Conservation (phyloP, 2,113 vertebrate genomes). For the Tetrax tetrax region DNA sequence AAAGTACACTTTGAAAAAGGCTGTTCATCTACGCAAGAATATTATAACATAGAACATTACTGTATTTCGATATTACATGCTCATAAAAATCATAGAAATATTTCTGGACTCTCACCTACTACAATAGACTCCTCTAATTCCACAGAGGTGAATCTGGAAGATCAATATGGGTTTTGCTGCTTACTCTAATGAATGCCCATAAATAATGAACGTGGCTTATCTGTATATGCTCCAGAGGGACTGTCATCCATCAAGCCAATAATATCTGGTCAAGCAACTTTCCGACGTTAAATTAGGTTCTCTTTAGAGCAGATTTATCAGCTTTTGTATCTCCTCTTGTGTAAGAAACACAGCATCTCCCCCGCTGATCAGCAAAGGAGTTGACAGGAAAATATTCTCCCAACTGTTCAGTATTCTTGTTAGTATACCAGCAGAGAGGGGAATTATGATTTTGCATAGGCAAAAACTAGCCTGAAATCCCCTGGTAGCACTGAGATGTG, state of each 20-base stretch:
- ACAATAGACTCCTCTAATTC: background rate
- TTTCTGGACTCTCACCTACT: background rate
- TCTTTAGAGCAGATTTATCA: slow-evolving; percentile 13
- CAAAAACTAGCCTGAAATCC: background rate
- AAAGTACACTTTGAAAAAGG: background rate
- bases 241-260: slow-evolving; percentile 44
- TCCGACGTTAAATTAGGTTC: slow-evolving; percentile 17
- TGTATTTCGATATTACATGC: background rate
- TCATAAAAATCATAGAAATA: background rate
- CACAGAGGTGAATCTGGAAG: background rate
- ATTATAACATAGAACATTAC: background rate
- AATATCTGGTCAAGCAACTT: slow-evolving; percentile 55
- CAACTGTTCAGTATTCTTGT: background rate
- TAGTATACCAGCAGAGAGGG: background rate
- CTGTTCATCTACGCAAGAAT: background rate
- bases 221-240: background rate
- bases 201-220: slow-evolving; percentile 43
- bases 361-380: background rate
- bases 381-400: slow-evolving; percentile 39
- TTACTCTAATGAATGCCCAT: slow-evolving; percentile 51
- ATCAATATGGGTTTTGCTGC: slow-evolving; percentile 42
- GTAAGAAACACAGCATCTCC: background rate
- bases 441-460: slow-evolving; percentile 15
- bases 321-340: slow-evolving; percentile 26
- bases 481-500: background rate